A percentile compares a stretch with the other conserved stretches of the same genome.
Conservation (phyloP, 1,140 invertebrate genomes). For the Megalopta genalis region DNA sequence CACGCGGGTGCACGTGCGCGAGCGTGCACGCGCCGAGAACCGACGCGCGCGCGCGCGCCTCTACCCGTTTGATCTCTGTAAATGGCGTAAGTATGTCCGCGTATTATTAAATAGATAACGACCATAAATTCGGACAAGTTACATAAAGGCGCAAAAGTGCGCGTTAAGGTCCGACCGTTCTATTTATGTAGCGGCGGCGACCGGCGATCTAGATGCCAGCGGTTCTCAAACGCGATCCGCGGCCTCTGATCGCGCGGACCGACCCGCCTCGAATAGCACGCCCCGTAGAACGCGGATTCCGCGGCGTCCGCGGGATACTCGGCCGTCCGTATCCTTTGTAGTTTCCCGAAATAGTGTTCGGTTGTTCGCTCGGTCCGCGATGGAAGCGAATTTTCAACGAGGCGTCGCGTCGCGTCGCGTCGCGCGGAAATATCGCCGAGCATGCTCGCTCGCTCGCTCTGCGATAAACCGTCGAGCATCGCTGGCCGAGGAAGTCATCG, state of each 20-base stretch:
- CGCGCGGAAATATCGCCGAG: too few species aligned
- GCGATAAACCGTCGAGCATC: constrained; percentile 28
- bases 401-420: too few species aligned
- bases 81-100: constrained; percentile 59
- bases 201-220: constrained; percentile 60
- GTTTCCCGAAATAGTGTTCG: background rate
- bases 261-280: constrained; percentile 8
- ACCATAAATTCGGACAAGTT: constrained; percentile 68
- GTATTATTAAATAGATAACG: constrained; percentile 69
- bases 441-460: too few species aligned
- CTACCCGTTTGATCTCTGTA: constrained; percentile 58
- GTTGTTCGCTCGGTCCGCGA: background rate
- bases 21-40: background rate
- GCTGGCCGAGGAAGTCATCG: constrained; percentile 44
- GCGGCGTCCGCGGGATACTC: background rate
- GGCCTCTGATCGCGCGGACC: background rate
- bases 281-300: background rate
- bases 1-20: background rate
- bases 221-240: constrained; percentile 60
- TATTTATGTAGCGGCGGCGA: constrained; percentile 67
- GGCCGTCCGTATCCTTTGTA: background rate
- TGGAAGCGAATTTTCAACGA: background rate
- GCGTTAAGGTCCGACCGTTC: constrained; percentile 69
- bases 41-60: background rate
- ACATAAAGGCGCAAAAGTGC: constrained; percentile 70